Evolutionary conservation across 2,797 vertebrate species (phyloP).

Genomic region (Apogon talboti): DNA sequence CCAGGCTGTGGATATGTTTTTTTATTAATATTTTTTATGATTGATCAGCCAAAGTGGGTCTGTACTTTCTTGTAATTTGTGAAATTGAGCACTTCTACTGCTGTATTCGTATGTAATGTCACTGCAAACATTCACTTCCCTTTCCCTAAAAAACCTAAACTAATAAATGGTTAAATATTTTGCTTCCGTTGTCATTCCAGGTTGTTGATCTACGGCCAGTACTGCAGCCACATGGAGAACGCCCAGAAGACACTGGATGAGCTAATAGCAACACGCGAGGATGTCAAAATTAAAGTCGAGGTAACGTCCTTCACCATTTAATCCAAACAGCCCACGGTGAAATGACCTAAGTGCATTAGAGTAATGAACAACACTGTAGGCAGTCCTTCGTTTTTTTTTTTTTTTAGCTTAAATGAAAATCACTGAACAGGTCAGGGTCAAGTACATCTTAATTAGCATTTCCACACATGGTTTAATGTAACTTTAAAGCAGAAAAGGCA

Average conservation of each 20-base stretch:
- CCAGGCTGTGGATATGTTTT: background rate
- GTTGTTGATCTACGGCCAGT: slow-evolving; percentile 96
- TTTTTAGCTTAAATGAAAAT: background rate
- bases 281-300: slow-evolving; percentile 94
- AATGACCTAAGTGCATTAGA: background rate
- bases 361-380: background rate
- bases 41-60: background rate
- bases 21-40: slow-evolving; percentile 3
- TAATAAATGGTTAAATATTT: background rate
- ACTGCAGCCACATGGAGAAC: slow-evolving; percentile 97
- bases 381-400: too few species aligned
- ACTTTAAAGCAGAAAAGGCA: too few species aligned
- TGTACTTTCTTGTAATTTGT: background rate
- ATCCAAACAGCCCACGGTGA: background rate
- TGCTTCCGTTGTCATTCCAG: slow-evolving; percentile 67
- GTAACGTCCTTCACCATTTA: slow-evolving; percentile 70
- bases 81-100: background rate
- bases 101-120: too few species aligned
- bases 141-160: background rate
- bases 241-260: slow-evolving; percentile 95
- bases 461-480: too few species aligned
- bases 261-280: slow-evolving; percentile 90
- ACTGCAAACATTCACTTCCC: too few species aligned
- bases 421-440: background rate
- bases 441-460: background rate